Percentiles rank a stretch among this genome's conserved stretches.
These are phyloP conservation scores for Pristis pectinata DNA, from an alignment of 2,797 vertebrate genomes.

Conservation along the genomic window DNA sequence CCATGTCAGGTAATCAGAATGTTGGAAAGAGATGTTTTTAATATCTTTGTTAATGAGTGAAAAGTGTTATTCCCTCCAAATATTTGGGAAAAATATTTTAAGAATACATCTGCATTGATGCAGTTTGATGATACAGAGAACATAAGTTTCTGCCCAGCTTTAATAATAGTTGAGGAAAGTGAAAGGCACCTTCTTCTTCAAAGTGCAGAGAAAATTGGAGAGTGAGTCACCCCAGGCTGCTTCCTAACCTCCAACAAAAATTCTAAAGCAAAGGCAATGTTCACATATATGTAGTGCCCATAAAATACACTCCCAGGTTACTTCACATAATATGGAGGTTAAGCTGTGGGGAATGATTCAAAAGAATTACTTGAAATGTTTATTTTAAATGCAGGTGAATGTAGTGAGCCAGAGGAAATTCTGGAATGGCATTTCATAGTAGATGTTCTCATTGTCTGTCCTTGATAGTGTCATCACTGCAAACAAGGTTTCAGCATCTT, in stretches of 20 bases:
- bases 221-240: background rate
- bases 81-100: background rate
- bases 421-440: background rate
- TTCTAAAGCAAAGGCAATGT: background rate
- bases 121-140: background rate
- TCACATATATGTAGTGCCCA: background rate
- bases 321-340: background rate
- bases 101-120: background rate
- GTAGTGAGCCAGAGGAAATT: background rate
- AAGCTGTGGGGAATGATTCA: background rate
- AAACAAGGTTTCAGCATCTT: too few species aligned
- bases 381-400: background rate
- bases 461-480: background rate
- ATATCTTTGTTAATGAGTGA: background rate
- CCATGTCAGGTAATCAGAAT: constrained; percentile 46
- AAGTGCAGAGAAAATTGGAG: background rate
- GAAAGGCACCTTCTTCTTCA: background rate
- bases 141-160: background rate
- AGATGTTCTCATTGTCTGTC: background rate
- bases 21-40: background rate
- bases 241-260: background rate
- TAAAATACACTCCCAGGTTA: background rate
- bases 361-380: background rate
- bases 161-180: background rate
- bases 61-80: background rate